Evolutionary conservation across 2,888 invertebrate species (phyloP).

Genomic region (Andrena praecox): DNA sequence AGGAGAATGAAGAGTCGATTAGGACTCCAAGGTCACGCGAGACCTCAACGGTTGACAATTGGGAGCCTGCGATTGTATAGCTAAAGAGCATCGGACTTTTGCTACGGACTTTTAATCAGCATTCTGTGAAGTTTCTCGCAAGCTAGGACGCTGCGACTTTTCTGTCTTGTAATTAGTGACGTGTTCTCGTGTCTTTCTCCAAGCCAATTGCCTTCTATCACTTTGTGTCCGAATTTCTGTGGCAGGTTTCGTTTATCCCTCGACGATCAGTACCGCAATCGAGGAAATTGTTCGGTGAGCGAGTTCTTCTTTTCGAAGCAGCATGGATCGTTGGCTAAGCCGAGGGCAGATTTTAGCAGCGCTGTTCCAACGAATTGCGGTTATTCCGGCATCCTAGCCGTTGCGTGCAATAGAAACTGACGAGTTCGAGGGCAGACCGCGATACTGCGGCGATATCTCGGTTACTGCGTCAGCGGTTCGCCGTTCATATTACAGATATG

Average conservation of each 20-base stretch:
- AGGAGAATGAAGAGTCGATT: no score
- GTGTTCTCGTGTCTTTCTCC: no score
- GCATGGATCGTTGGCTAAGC: constrained; percentile 6
- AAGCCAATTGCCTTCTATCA: no score
- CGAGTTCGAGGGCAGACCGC: constrained; percentile 56
- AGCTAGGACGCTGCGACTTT: no score
- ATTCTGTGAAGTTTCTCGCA: not conserved
- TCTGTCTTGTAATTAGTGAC: no score
- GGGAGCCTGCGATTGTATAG: no score
- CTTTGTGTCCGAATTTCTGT: no score
- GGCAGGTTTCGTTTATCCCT: no score
- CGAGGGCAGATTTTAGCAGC: constrained; percentile 2
- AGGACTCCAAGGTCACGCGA: no score
- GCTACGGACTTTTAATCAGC: no score
- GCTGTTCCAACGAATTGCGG: constrained; percentile 45
- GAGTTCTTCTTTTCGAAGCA: not conserved
- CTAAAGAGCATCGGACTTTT: no score
- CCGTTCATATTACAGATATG: constrained; percentile 50
- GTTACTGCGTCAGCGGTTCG: constrained; percentile 50
- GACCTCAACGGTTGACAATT: no score
- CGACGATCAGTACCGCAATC: not conserved
- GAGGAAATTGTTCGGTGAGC: not conserved
- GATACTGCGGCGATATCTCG: constrained; percentile 57
- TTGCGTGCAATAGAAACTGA: constrained; percentile 23
- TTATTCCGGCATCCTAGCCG: constrained; percentile 43